phyloP scores from a whole-genome alignment of 1,140 invertebrate genomes.

The Conopomorpha cramerella region DNA sequence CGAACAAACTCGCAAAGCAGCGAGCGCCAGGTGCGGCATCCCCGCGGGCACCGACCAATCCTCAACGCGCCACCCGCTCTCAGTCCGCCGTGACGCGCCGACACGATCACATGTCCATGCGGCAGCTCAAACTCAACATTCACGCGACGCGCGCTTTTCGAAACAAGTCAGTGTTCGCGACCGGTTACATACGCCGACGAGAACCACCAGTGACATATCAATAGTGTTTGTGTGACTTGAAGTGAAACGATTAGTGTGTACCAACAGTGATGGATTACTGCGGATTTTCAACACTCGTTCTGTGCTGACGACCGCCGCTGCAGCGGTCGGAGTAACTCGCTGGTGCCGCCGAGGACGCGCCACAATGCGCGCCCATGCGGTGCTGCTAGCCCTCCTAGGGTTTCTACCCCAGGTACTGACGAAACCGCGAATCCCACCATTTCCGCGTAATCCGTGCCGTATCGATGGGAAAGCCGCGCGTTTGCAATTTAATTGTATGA shows the following conservation, averaged over 20 bases:
- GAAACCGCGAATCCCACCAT: conserved; percentile 7
- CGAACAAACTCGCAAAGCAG: too few species aligned
- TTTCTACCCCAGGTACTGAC: conserved; percentile 52
- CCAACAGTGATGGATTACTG: conserved; percentile 55
- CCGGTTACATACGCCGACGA: conserved; percentile 43
- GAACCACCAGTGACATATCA: conserved; percentile 44
- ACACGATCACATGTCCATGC: conserved; percentile 32
- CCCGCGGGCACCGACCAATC: too few species aligned
- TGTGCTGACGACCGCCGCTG: conserved; percentile 36
- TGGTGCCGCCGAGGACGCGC: conserved; percentile 54
- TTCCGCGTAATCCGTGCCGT: too few species aligned
- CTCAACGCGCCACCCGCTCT: conserved; percentile 41
- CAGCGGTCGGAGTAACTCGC: conserved; percentile 45
- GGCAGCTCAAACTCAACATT: conserved; percentile 23
- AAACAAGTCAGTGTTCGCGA: conserved; percentile 52
- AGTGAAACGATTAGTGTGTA: conserved; percentile 56
- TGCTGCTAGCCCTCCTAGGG: conserved; percentile 56
- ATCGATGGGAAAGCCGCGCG: too few species aligned
- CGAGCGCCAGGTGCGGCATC: conserved; percentile 8
- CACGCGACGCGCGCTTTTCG: conserved; percentile 48
- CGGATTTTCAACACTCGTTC: too few species aligned
- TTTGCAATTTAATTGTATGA: too few species aligned
- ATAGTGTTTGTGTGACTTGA: conserved; percentile 49
- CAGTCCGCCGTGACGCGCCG: conserved; percentile 51
- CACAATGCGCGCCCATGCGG: conserved; percentile 54